phyloP scores from a whole-genome alignment of 2,113 vertebrate species.

The Pipra filicauda region DNA sequence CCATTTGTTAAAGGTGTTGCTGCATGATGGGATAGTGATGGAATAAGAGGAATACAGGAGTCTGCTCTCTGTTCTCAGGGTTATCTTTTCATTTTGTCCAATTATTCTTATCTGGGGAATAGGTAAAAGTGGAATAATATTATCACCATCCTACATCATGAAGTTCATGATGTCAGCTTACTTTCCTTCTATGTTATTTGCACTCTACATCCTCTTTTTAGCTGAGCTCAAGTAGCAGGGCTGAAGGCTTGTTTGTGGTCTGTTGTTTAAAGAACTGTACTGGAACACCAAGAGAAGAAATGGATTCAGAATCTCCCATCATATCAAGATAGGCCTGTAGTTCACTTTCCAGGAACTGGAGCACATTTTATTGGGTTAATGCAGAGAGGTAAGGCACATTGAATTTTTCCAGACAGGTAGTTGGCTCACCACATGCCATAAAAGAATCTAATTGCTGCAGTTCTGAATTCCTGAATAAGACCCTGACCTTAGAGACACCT shows the following conservation, averaged over 20 bases:
- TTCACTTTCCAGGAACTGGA: neutral
- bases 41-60: neutral
- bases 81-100: neutral
- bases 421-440: fast-evolving
- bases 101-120: neutral
- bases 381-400: neutral
- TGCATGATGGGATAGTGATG: neutral
- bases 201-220: neutral
- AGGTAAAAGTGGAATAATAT: neutral
- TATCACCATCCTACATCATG: neutral
- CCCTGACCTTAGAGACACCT: neutral
- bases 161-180: neutral
- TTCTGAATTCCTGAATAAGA: neutral
- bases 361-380: neutral
- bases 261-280: neutral
- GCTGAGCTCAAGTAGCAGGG: neutral
- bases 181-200: neutral
- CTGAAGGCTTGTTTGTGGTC: neutral
- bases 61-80: neutral
- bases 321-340: neutral
- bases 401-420: neutral
- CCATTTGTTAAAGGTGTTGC: neutral
- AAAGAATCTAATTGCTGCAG: neutral
- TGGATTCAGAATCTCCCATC: neutral
- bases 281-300: neutral